phyloP scores from a whole-genome alignment of 2,113 vertebrate genomes.

The Enhydra lutris region DNA sequence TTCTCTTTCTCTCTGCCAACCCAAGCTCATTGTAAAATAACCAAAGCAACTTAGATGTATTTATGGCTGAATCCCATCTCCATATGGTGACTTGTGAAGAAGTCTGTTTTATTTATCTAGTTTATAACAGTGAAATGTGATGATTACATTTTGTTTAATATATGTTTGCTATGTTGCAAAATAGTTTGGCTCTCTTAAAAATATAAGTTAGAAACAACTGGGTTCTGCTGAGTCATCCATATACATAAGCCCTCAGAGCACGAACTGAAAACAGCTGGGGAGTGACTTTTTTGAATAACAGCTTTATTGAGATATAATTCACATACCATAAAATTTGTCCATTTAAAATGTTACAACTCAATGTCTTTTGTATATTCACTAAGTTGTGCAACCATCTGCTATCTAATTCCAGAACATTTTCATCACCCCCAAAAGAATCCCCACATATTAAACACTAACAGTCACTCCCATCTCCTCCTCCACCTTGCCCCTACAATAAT shows the following conservation, averaged over 20 bases:
- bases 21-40: neutral
- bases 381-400: neutral
- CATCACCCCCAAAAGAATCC: neutral
- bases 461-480: neutral
- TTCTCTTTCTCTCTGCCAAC: conserved; percentile 12
- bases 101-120: conserved; percentile 14
- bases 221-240: conserved; percentile 25
- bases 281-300: neutral
- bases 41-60: neutral
- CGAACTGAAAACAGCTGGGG: neutral
- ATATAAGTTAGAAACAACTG: neutral
- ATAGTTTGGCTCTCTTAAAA: conserved; percentile 13
- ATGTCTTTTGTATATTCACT: neutral
- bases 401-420: neutral
- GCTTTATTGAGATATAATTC: neutral
- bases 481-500: neutral
- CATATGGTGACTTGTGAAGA: conserved; percentile 31
- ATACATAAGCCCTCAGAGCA: neutral
- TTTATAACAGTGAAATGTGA: neutral
- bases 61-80: neutral
- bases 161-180: neutral
- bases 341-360: neutral
- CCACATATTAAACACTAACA: neutral
- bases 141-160: conserved; percentile 34
- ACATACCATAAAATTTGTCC: neutral